A percentile compares a stretch with the other conserved stretches of the same genome.
Evolutionary conservation across 2,888 invertebrate species (phyloP).

Genomic region (Plagodis pulveraria): DNA sequence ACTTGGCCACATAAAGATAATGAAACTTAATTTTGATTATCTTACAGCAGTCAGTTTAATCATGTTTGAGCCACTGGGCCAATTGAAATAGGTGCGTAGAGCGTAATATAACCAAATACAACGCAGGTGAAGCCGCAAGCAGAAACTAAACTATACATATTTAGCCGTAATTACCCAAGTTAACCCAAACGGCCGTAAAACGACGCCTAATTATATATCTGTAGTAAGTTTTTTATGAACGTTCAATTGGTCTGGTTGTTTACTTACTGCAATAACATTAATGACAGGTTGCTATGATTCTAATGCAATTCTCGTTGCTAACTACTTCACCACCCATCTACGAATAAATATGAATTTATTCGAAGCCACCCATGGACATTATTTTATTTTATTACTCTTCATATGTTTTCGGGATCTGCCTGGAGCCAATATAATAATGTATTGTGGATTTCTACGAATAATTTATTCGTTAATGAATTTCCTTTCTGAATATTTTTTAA

Average conservation of each 20-base stretch:
- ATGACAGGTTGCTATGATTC: slow-evolving; percentile 5
- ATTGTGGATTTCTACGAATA: too few relatives aligned
- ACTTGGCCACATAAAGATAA: neutral
- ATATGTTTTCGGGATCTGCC: too few relatives aligned
- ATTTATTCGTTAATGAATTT: too few relatives aligned
- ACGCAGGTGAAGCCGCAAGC: too few relatives aligned
- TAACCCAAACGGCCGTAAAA: slow-evolving; percentile 9
- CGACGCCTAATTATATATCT: slow-evolving; percentile 8
- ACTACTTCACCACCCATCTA: neutral
- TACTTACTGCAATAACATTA: slow-evolving; percentile 16
- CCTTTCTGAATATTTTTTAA: too few relatives aligned
- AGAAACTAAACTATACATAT: neutral
- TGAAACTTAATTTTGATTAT: neutral
- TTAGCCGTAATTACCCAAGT: neutral
- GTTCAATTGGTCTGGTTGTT: slow-evolving; percentile 1
- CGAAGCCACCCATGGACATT: too few relatives aligned
- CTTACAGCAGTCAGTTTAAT: neutral
- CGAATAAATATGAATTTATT: too few relatives aligned
- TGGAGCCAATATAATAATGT: too few relatives aligned
- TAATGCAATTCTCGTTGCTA: slow-evolving; percentile 1
- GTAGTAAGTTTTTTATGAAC: slow-evolving; percentile 10
- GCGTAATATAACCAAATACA: too few relatives aligned
- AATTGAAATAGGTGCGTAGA: too few relatives aligned
- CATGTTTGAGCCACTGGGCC: neutral
- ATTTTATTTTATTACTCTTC: too few relatives aligned